A percentile compares a stretch with the other conserved stretches of the same genome.
phyloP scores from a whole-genome alignment of 1,140 invertebrate species.

The Tetragonula clypearis region DNA sequence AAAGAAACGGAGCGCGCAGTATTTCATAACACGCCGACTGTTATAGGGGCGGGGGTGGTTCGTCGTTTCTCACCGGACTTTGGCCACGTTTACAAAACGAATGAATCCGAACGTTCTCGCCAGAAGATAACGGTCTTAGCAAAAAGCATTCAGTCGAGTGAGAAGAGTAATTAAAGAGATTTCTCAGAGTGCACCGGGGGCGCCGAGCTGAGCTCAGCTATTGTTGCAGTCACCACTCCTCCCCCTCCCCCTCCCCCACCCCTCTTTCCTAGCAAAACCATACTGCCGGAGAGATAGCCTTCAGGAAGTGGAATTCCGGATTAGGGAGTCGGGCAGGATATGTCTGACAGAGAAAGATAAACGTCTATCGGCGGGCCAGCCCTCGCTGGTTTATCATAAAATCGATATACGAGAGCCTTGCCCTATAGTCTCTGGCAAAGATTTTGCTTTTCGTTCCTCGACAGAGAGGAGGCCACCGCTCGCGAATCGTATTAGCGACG shows the following conservation, averaged over 20 bases:
- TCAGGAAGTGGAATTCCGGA: conserved; percentile 45
- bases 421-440: neutral
- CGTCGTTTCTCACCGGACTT: neutral
- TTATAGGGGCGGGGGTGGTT: neutral
- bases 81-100: conserved; percentile 29
- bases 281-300: conserved; percentile 12
- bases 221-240: conserved; percentile 16
- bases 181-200: conserved; percentile 17
- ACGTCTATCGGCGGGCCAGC: conserved; percentile 35
- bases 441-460: neutral
- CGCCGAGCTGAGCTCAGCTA: conserved; percentile 27
- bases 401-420: conserved; percentile 24
- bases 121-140: conserved; percentile 41
- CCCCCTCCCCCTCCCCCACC: too few species aligned
- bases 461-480: neutral
- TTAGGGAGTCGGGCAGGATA: conserved; percentile 8
- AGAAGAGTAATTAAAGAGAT: conserved; percentile 55
- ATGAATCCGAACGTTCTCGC: conserved; percentile 43
- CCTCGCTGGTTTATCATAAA: conserved; percentile 38
- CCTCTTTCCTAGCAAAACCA: conserved; percentile 21
- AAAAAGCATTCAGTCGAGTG: conserved; percentile 33
- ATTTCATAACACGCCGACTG: conserved; percentile 31
- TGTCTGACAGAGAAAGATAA: conserved; percentile 46
- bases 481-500: neutral
- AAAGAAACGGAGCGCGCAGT: neutral